These are phyloP conservation scores for Notodonta ziczac DNA, from an alignment of 2,888 invertebrate species.

Conservation along the genomic window DNA sequence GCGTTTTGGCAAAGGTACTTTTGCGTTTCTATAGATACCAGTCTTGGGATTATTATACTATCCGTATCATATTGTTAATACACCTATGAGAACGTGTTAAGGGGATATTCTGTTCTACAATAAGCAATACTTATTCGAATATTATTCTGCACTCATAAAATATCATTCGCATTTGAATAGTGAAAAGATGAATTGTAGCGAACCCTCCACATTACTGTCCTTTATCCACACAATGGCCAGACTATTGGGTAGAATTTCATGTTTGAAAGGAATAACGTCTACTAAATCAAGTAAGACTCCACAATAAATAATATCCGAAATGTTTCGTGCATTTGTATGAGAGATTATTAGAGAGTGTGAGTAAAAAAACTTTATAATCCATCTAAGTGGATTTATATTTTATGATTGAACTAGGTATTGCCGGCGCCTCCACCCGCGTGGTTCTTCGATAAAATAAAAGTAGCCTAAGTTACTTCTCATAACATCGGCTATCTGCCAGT, in stretches of 20 bases:
- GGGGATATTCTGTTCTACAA: background rate
- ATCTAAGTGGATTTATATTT: too few relatives aligned
- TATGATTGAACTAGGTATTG: too few relatives aligned
- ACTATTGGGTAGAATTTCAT: slow-evolving; percentile 20
- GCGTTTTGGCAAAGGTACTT: too few relatives aligned
- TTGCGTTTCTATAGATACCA: too few relatives aligned
- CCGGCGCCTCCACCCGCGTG: too few relatives aligned
- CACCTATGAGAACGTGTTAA: background rate
- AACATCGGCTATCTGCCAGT: too few relatives aligned
- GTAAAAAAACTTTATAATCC: too few relatives aligned
- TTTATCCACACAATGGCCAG: slow-evolving; percentile 8
- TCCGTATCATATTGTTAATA: too few relatives aligned
- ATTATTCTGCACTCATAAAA: background rate
- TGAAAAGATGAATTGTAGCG: slow-evolving; percentile 9
- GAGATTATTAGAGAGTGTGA: too few relatives aligned
- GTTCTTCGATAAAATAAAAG: too few relatives aligned
- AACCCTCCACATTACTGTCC: slow-evolving; percentile 1
- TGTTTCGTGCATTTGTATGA: background rate
- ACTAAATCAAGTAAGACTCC: slow-evolving; percentile 31
- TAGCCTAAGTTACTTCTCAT: too few relatives aligned
- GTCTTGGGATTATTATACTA: too few relatives aligned
- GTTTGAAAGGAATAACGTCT: slow-evolving; percentile 16
- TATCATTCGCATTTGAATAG: slow-evolving; percentile 6
- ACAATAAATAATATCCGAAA: background rate
- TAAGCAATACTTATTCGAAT: background rate